Base-by-base conservation (phyloP, 2,113 vertebrate genomes). In the Meleagris gallopavo region DNA sequence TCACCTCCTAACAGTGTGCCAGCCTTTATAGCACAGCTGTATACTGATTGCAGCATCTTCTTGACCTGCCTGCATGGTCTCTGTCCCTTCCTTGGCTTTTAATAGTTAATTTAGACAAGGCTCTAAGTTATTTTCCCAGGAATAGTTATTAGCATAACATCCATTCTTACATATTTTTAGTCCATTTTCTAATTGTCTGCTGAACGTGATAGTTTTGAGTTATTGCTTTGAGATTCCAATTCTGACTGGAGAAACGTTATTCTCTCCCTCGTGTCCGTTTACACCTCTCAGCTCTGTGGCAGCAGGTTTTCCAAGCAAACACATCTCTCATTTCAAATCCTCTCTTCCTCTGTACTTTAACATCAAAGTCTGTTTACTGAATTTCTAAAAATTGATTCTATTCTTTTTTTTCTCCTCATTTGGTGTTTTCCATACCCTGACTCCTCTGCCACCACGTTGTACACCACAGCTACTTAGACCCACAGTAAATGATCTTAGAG, bases 101-200 rank as follows among this genome's bases (percentile, higher is more conserved):
- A 9, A 50, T 75, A 34, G 48, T 24, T 82, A 79, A 61, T 90
- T 93, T 91, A 89, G 61, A 73, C 10, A 5, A 87, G 75, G 5
- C 3, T 70, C 6, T 78, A 30, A 85, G 29, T 22, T 79, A 65
- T 48, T 30, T 79, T 27, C 19, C 57, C 32, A 54, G 30, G 38
- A 93, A 66, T 2, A 16, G n/a, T 85, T 90, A 79, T 58, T 30
- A 70, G 7, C 4, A n/a, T 46, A 10, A 80, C 34, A 85, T 55
- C 19, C 65, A n/a, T 70, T 93, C 12, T n/a, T 50, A 50, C 48
- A 50, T 50, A 24, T 11, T 50, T 50, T 50, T 50, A 50, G 48
- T 50, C 48, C 48, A 7, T 73, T 6, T 69, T 34, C 55, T 95
- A 95, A 93, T 84, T 96, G 78, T 91, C 95, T 97, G 75, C 60